Evolutionary conservation across 1,140 invertebrate species (phyloP).

Genomic region (Mercenaria mercenaria): DNA sequence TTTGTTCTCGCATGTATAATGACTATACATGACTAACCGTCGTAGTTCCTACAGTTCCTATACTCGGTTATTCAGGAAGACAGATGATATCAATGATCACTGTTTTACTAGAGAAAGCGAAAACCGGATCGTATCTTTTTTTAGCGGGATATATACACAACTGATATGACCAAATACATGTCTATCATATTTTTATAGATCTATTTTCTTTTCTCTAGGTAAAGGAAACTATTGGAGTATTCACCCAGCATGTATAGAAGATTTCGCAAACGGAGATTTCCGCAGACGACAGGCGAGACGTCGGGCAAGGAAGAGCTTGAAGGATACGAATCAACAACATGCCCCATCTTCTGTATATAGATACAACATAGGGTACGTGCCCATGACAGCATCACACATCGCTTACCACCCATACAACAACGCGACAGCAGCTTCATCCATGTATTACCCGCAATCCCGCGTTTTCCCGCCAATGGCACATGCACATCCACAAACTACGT

Average conservation of each 20-base stretch:
- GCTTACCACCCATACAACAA: constrained; percentile 71
- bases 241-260: constrained; percentile 97
- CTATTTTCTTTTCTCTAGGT: constrained; percentile 10
- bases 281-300: constrained; percentile 96
- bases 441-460: constrained; percentile 8
- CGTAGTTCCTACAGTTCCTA: too few relatives aligned
- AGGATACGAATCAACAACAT: constrained; percentile 13
- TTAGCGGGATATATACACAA: too few relatives aligned
- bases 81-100: too few relatives aligned
- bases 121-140: too few relatives aligned
- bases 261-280: constrained; percentile 98
- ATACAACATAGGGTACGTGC: constrained; percentile 73
- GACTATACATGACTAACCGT: too few relatives aligned
- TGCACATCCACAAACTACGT: not conserved
- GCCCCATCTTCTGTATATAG: not conserved
- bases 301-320: constrained; percentile 74
- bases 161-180: too few relatives aligned
- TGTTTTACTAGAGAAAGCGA: too few relatives aligned
- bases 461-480: not conserved
- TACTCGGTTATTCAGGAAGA: too few relatives aligned
- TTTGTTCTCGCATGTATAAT: too few relatives aligned
- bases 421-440: not conserved
- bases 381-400: constrained; percentile 72
- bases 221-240: constrained; percentile 99
- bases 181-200: too few relatives aligned